These are phyloP conservation scores for Ormyrus pomaceus DNA, from an alignment of 2,888 invertebrate species.

Conservation along the genomic window DNA sequence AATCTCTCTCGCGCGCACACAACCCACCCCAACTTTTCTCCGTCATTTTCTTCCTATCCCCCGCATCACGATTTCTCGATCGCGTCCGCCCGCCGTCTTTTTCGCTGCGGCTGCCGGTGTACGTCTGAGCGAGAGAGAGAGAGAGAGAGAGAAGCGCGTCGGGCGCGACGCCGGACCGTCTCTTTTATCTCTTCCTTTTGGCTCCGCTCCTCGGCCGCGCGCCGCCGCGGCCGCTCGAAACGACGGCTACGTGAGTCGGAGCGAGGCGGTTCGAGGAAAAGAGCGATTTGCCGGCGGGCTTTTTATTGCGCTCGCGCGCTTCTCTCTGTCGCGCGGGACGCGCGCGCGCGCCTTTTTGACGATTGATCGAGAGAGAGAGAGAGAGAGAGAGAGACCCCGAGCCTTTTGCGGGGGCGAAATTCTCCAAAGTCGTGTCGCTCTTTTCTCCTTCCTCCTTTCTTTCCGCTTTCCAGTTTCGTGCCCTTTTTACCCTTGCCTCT, in stretches of 20 bases:
- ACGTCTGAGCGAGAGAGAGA: too few relatives aligned
- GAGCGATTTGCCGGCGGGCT: constrained; percentile 45
- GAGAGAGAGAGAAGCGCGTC: background rate
- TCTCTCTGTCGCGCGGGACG: constrained; percentile 16
- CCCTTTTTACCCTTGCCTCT: constrained; percentile 29
- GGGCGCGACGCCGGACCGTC: background rate
- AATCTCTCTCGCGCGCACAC: too few relatives aligned
- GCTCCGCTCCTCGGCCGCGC: background rate
- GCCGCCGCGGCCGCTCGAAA: background rate
- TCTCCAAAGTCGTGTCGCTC: constrained; percentile 9
- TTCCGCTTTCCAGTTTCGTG: constrained; percentile 21
- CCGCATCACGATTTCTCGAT: too few relatives aligned
- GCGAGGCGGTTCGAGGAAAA: constrained; percentile 9
- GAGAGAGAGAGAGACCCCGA: background rate
- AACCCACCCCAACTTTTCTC: too few relatives aligned
- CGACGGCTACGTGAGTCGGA: constrained; percentile 40
- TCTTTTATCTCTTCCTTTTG: constrained; percentile 28
- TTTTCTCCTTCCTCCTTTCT: background rate
- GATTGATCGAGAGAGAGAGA: constrained; percentile 38
- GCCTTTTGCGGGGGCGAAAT: constrained; percentile 25
- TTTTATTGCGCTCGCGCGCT: constrained; percentile 42
- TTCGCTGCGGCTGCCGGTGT: background rate
- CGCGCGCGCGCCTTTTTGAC: constrained; percentile 35
- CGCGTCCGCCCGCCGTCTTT: background rate
- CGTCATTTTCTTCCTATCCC: too few relatives aligned